Evolutionary conservation across 2,113 vertebrate genomes (phyloP).

Genomic region (Microtus oregoni): DNA sequence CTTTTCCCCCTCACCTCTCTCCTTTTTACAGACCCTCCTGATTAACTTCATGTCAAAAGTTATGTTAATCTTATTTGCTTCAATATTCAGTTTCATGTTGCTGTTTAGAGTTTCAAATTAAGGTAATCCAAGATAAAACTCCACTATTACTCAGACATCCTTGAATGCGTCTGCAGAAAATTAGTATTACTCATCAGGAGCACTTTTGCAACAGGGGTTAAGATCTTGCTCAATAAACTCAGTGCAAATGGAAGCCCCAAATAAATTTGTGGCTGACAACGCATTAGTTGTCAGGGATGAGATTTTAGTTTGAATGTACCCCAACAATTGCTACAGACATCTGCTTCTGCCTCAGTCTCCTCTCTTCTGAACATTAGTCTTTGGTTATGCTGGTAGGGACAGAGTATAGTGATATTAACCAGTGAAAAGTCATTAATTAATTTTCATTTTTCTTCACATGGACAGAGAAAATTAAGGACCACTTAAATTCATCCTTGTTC

Average conservation of each 20-base stretch:
- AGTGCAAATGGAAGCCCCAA: not conserved
- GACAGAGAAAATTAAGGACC: not conserved
- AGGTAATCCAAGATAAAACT: not conserved
- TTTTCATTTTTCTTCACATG: not conserved
- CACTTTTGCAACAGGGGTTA: not conserved
- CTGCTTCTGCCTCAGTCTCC: not conserved
- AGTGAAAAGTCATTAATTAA: not conserved
- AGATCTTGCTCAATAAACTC: not conserved
- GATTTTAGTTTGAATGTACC: not conserved
- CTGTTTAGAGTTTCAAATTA: not conserved
- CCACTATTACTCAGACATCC: not conserved
- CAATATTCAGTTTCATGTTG: not conserved
- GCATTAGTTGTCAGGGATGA: not conserved
- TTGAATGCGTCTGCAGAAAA: not conserved
- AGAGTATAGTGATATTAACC: not conserved
- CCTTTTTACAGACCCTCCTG: not conserved
- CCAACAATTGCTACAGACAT: not conserved
- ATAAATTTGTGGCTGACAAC: not conserved
- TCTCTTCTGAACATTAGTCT: not conserved
- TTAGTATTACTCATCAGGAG: not conserved
- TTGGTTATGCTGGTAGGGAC: not conserved
- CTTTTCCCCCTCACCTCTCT: not conserved
- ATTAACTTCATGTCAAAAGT: slow-evolving; percentile 15
- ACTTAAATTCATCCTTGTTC: not conserved
- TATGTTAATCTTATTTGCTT: not conserved